These are phyloP conservation scores for Columba livia DNA, from an alignment of 2,113 vertebrate species.

Conservation along the genomic window DNA sequence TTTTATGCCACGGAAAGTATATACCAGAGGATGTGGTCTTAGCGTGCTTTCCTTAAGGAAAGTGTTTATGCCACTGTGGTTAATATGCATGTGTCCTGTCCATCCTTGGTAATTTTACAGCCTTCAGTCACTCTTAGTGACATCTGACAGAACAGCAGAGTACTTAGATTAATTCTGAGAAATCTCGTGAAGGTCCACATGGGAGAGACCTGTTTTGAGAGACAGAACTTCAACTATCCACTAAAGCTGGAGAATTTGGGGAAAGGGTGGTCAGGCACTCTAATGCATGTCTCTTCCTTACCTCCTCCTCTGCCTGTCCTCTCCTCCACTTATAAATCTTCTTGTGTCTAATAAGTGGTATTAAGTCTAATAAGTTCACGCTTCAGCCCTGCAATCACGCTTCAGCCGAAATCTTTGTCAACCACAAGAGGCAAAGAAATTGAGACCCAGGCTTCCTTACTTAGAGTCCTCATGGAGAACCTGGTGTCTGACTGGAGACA, in stretches of 20 bases:
- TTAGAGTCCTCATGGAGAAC: neutral
- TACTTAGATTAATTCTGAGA: neutral
- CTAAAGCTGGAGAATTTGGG: neutral
- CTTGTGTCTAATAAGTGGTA: neutral
- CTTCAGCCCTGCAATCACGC: neutral
- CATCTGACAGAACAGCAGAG: neutral
- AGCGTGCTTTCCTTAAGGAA: neutral
- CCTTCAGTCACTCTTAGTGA: neutral
- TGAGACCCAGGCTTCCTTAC: neutral
- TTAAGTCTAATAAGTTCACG: neutral
- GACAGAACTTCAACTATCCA: neutral
- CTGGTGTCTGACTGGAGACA: neutral
- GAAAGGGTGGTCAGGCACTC: neutral
- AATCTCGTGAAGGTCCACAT: neutral
- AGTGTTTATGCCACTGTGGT: neutral
- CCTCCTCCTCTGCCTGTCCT: neutral
- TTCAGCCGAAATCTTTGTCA: neutral
- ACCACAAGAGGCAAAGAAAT: neutral
- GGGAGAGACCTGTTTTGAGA: neutral
- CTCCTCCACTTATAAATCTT: neutral
- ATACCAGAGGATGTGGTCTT: neutral
- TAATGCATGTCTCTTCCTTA: neutral
- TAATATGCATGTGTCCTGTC: fast-evolving
- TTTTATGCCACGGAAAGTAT: neutral
- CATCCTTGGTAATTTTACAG: neutral